Evolutionary conservation across 2,797 vertebrate genomes (phyloP).

Genomic region (Pempheris klunzingeri): DNA sequence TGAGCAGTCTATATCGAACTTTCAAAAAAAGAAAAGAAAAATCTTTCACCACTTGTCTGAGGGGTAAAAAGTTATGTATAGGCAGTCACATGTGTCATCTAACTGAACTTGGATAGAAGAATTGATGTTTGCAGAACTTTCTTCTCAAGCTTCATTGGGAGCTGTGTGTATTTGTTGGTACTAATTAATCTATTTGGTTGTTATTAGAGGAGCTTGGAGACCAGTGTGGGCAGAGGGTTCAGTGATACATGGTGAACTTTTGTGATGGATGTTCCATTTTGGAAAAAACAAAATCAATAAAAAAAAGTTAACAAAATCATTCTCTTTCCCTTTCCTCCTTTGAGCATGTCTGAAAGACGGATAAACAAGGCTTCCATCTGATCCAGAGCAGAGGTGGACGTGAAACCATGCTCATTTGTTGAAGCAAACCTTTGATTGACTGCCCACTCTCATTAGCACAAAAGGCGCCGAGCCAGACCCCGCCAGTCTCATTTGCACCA

Average conservation of each 20-base stretch:
- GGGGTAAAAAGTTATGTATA: neutral
- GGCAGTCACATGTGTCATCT: neutral
- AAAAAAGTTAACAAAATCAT: slow-evolving; percentile 29
- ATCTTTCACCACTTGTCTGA: neutral
- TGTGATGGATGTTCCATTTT: slow-evolving; percentile 37
- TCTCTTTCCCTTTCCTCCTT: slow-evolving; percentile 16
- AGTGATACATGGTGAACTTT: slow-evolving; percentile 11
- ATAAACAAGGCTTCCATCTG: slow-evolving; percentile 44
- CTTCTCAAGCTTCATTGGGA: neutral
- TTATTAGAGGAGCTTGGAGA: slow-evolving; percentile 16
- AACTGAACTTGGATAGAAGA: neutral
- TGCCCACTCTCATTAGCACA: slow-evolving; percentile 58
- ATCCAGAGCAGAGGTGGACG: slow-evolving; percentile 44
- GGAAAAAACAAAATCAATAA: slow-evolving; percentile 21
- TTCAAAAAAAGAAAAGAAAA: neutral
- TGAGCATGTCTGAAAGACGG: slow-evolving; percentile 14
- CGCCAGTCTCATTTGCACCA: slow-evolving; percentile 7
- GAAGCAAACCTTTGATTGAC: slow-evolving; percentile 59
- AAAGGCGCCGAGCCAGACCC: slow-evolving; percentile 28
- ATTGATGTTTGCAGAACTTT: neutral
- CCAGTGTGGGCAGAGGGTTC: slow-evolving; percentile 43
- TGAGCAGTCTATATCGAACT: too few relatives aligned
- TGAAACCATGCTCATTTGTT: slow-evolving; percentile 64
- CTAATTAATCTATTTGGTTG: slow-evolving; percentile 27
- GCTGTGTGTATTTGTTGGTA: slow-evolving; percentile 3